These are phyloP conservation scores for Drosophila mimica DNA, from an alignment of 2,888 invertebrate genomes.

Conservation along the genomic window DNA sequence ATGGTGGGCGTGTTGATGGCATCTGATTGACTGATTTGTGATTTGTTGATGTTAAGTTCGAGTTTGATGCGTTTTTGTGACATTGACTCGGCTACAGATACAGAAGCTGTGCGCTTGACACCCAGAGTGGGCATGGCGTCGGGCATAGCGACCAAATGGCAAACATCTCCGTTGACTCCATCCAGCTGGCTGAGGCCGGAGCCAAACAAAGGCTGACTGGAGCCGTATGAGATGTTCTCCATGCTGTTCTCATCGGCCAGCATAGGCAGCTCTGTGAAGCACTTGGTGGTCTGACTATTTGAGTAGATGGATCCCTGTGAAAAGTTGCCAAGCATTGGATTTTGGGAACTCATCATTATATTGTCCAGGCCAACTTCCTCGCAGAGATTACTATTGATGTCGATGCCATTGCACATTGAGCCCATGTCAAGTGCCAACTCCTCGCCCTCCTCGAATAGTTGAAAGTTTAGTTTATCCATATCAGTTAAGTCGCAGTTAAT, in stretches of 20 bases:
- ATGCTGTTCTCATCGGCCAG: constrained; percentile 54
- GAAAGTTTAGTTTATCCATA: constrained; percentile 22
- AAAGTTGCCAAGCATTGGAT: constrained; percentile 47
- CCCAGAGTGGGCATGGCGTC: constrained; percentile 16
- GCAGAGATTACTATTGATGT: constrained; percentile 23
- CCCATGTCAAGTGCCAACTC: constrained; percentile 54
- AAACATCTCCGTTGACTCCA: constrained; percentile 16
- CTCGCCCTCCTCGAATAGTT: constrained; percentile 22
- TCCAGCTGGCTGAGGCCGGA: constrained; percentile 46
- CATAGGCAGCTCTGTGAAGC: constrained; percentile 47
- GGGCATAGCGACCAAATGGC: constrained; percentile 27
- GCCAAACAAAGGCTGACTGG: constrained; percentile 61
- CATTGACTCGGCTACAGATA: constrained; percentile 39
- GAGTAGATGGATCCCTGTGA: constrained; percentile 40
- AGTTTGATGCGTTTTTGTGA: constrained; percentile 67
- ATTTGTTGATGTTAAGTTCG: constrained; percentile 48
- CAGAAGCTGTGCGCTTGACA: constrained; percentile 60
- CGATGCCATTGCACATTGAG: constrained; percentile 37
- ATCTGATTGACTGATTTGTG: constrained; percentile 14
- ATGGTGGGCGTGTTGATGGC: constrained; percentile 63
- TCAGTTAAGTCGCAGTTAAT: constrained; percentile 39
- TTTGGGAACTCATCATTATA: constrained; percentile 27
- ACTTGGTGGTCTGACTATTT: constrained; percentile 46
- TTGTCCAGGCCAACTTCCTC: constrained; percentile 22
- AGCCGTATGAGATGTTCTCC: constrained; percentile 25